Evolutionary conservation across 2,797 vertebrate species (phyloP), one percentile per base, ranked within the genome.

Genomic region (Mico argentatus): DNA sequence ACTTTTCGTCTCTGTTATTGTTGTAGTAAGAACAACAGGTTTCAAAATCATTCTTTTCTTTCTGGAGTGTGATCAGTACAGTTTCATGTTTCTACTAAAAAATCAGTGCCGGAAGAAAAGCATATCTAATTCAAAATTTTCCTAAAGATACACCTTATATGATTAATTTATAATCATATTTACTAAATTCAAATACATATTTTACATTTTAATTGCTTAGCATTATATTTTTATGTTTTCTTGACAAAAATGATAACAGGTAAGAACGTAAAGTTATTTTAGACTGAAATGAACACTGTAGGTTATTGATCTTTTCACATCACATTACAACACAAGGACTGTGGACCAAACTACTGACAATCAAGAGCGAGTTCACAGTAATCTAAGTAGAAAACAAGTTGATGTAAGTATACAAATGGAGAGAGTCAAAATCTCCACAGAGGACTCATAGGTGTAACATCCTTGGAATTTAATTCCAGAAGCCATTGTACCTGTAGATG

Each of bases 251-350:
- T 30, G 77, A 82, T 27, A 73, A 19, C 22, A 36, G 4, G 26
- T n/a, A 81, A 1, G 20, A 67, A 82, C 90, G 84, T 72, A 12
- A 95, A 44, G 39, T 55, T 0, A 80, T 88, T 92, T 94, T n/a
- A 92, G 36, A 39, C 89, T 41, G n/a, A 95, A 89, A 87, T 89
- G 59, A 81, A 93, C 67, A 90, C 41, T 75, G 79, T 39, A 80
- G 4, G 17, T 90, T 90, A 81, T 95, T 81, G 83, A 91, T 91
- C 52, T 89, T 95, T 84, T 91, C 52, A 61, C 15, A 89, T 88
- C 93, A 70, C 14, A 82, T 85, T 46, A 79, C 46, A 93, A n/a
- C n/a, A 12, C 8, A 36, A 67, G 10, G 26, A 81, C 27, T 90
- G 72, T 50, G 26, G 22, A 85, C 77, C n/a, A 90, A 67, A 36